Evolutionary conservation across 2,797 vertebrate species (phyloP).

Genomic region (Loriculus beryllinus): DNA sequence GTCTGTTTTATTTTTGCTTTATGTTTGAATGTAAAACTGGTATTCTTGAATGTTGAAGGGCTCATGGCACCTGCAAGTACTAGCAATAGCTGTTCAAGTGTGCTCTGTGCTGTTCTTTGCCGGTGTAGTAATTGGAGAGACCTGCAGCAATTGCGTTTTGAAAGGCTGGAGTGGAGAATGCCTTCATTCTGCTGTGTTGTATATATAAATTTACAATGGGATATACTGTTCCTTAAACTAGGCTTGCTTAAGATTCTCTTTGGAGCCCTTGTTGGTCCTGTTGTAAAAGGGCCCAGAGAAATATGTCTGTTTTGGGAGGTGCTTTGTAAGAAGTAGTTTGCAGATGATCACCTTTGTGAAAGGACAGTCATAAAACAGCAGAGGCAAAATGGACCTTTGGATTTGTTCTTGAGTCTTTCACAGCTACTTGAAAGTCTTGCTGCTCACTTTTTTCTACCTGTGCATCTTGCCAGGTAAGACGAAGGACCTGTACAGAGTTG

Average conservation of each 20-base stretch:
- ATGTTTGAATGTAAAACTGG: slow-evolving; percentile 14
- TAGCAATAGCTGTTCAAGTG: neutral
- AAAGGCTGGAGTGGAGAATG: neutral
- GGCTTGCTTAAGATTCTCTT: neutral
- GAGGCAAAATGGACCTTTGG: neutral
- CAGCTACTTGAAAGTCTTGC: neutral
- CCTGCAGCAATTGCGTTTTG: neutral
- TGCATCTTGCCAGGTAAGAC: neutral
- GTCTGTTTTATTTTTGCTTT: slow-evolving; percentile 18
- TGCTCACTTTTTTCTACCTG: neutral
- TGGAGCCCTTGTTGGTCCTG: neutral
- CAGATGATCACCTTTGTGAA: neutral
- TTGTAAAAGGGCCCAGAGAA: neutral
- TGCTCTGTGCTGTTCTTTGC: neutral
- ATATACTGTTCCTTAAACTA: neutral
- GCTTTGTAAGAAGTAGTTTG: neutral
- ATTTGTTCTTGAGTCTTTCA: neutral
- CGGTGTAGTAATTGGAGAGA: neutral
- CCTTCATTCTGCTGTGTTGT: neutral
- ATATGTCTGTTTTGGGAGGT: neutral
- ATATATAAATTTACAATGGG: neutral
- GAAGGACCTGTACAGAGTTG: neutral
- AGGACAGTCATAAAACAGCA: neutral
- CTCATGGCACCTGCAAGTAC: neutral
- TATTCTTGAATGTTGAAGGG: neutral